Evolutionary conservation across 1,140 invertebrate genomes (phyloP).

Genomic region (Hydropsyche tenuis): DNA sequence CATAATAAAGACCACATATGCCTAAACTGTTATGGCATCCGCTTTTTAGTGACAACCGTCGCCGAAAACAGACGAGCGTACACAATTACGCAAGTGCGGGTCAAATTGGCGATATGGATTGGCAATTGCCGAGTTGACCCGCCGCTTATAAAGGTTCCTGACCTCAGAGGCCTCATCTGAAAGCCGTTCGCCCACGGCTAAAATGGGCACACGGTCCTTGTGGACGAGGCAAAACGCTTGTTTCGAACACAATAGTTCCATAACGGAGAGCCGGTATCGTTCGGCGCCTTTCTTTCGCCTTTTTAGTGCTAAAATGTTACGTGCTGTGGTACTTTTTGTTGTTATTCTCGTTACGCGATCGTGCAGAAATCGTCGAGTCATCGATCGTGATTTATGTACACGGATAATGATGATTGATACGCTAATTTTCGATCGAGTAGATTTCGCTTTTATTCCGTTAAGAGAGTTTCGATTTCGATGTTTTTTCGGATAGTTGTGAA

Average conservation of each 20-base stretch:
- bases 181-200: constrained; percentile 12
- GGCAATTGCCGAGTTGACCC: constrained; percentile 16
- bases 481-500: not conserved
- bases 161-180: not conserved
- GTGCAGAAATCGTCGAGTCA: constrained; percentile 1
- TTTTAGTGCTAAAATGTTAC: too few species aligned
- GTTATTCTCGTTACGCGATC: constrained; percentile 1
- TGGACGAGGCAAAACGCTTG: too few species aligned
- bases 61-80: too few species aligned
- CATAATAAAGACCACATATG: too few species aligned
- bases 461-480: not conserved
- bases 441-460: constrained; percentile 20
- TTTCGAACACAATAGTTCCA: too few species aligned
- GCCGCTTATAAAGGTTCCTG: not conserved
- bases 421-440: constrained; percentile 21
- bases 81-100: not conserved
- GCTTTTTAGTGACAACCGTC: too few species aligned
- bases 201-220: not conserved
- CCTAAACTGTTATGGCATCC: too few species aligned
- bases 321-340: too few species aligned
- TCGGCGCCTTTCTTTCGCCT: too few species aligned
- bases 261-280: too few species aligned
- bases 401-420: constrained; percentile 26
- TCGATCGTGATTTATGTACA: constrained; percentile 24
- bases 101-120: constrained; percentile 11